Conservation (phyloP, 2,113 vertebrate species). For the Platysternon megacephalum region DNA sequence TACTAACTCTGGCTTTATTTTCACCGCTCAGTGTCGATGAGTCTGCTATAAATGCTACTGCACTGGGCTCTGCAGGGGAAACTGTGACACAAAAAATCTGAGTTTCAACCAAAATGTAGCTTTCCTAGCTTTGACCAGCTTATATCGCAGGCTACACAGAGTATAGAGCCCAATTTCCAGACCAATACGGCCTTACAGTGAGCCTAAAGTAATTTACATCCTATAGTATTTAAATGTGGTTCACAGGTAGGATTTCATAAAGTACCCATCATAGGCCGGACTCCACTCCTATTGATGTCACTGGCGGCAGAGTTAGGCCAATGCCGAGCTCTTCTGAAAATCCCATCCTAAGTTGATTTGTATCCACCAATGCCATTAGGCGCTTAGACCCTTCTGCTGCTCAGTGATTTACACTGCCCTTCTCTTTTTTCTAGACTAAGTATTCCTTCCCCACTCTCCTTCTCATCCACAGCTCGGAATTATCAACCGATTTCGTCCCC, state of each 20-base stretch:
- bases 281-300: neutral
- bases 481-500: no score
- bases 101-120: neutral
- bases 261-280: neutral
- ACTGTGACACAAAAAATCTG: accelerated
- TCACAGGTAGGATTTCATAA: neutral
- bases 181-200: neutral
- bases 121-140: neutral
- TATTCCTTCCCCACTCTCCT: neutral
- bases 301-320: neutral
- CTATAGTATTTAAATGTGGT: neutral
- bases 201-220: neutral
- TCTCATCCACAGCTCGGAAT: neutral
- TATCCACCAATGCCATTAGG: no score
- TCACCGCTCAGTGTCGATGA: neutral
- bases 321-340: neutral
- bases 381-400: neutral
- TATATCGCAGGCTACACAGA: neutral
- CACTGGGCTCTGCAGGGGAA: neutral
- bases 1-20: neutral
- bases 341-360: neutral
- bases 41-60: neutral
- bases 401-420: no score
- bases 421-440: neutral
- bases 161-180: neutral